Conservation (phyloP, 2,113 vertebrate genomes). For the Cryptomyrus ogoouensis region DNA sequence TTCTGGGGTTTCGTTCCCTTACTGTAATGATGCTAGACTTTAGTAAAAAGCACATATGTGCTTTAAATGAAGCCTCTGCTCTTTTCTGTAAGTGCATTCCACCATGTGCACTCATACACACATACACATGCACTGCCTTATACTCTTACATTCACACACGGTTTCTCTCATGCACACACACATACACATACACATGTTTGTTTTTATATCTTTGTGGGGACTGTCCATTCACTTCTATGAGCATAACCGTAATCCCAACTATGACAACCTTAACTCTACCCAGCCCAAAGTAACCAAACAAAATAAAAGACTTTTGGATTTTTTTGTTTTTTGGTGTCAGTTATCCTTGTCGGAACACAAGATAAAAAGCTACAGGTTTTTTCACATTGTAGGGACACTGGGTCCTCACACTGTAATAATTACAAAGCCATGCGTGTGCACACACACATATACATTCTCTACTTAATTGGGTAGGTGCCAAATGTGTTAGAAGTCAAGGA, state of each 20-base stretch:
- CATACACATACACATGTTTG: not conserved
- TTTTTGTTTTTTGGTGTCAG: not conserved
- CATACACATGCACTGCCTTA: not conserved
- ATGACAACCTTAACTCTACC: not conserved
- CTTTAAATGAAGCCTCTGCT: not conserved
- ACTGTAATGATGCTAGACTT: not conserved
- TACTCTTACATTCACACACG: not conserved
- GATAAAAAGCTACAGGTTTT: not conserved
- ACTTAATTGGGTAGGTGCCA: slow-evolving; percentile 67
- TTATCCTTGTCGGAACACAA: not conserved
- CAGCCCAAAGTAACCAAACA: not conserved
- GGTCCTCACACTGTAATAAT: not conserved
- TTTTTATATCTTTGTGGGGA: not conserved
- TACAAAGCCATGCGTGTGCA: not conserved
- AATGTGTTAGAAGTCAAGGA: slow-evolving; percentile 71
- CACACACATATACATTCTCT: slow-evolving; percentile 15
- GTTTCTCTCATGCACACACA: not conserved
- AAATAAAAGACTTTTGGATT: not conserved
- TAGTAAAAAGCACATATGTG: not conserved
- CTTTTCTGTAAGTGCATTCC: not conserved
- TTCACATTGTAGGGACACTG: not conserved
- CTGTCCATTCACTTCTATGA: not conserved
- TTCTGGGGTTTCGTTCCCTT: not conserved
- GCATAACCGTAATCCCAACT: not conserved
- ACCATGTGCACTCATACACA: not conserved